phyloP scores from a whole-genome alignment of 2,797 vertebrate genomes.

The Delichon dasypus region DNA sequence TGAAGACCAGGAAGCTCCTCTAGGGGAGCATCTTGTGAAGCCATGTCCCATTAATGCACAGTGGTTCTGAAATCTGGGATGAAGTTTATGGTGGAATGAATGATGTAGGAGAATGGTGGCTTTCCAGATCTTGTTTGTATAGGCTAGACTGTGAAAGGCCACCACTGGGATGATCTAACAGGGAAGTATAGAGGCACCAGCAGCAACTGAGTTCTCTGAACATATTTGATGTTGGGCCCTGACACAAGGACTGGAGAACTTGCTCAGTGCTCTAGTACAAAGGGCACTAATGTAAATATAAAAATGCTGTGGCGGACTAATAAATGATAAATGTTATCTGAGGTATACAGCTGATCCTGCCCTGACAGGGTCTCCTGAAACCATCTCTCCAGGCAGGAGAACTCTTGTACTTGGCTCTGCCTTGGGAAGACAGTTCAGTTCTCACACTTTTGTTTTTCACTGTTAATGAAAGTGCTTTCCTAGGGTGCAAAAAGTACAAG shows the following conservation, averaged over 20 bases:
- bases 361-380: not conserved
- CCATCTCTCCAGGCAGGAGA: not conserved
- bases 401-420: not conserved
- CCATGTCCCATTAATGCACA: not conserved
- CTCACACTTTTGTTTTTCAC: not conserved
- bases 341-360: not conserved
- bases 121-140: not conserved
- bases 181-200: not conserved
- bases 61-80: not conserved
- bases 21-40: not conserved
- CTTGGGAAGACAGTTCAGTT: not conserved
- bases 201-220: not conserved
- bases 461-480: conserved; percentile 71
- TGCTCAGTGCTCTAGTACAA: not conserved
- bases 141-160: not conserved
- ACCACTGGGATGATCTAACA: not conserved
- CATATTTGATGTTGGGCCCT: not conserved
- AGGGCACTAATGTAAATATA: not conserved
- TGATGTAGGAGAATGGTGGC: not conserved
- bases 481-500: conserved; percentile 57
- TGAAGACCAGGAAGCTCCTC: not conserved
- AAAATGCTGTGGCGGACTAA: not conserved
- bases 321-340: not conserved
- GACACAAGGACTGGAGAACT: not conserved
- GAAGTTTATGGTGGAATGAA: not conserved